Evolutionary conservation across 1,140 invertebrate species (phyloP).

Genomic region (Rhyzopertha dominica): DNA sequence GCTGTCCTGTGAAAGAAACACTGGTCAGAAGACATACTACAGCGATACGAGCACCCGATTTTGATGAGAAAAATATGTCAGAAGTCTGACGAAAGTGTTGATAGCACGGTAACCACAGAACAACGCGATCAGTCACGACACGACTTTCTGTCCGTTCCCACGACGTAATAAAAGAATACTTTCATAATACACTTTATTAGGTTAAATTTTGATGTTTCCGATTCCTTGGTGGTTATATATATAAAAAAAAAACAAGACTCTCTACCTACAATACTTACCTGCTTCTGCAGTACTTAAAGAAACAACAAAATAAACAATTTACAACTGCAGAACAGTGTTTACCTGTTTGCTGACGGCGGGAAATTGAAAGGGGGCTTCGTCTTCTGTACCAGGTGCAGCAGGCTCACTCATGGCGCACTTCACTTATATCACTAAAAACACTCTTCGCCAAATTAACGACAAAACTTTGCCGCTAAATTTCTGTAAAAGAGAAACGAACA

Average conservation of each 20-base stretch:
- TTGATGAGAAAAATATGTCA: background rate
- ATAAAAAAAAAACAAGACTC: conserved; percentile 14
- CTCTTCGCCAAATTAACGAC: conserved; percentile 10
- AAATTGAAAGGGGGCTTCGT: conserved; percentile 28
- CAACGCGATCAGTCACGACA: background rate
- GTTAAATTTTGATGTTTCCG: background rate
- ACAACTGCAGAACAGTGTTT: conserved; percentile 16
- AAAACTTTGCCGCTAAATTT: conserved; percentile 20
- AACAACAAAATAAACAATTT: background rate
- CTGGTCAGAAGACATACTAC: conserved; percentile 1
- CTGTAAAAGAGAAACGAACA: conserved; percentile 14
- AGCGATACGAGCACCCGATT: background rate
- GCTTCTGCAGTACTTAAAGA: conserved; percentile 1
- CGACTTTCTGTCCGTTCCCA: background rate
- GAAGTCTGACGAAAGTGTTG: background rate
- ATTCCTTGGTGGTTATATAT: conserved; percentile 3
- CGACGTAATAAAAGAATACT: background rate
- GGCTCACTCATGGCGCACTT: conserved; percentile 34
- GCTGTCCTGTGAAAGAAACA: conserved; percentile 28
- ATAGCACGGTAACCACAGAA: background rate
- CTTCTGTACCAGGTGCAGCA: conserved; percentile 39
- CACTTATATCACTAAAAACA: conserved; percentile 21
- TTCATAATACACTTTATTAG: background rate
- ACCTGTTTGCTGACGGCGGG: conserved; percentile 35
- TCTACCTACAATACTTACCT: conserved; percentile 12